A percentile compares a stretch with the other conserved stretches of the same genome.
These are phyloP conservation scores for Sinocyclocheilus anshuiensis DNA, from an alignment of 2,113 vertebrate species.

Conservation along the genomic window DNA sequence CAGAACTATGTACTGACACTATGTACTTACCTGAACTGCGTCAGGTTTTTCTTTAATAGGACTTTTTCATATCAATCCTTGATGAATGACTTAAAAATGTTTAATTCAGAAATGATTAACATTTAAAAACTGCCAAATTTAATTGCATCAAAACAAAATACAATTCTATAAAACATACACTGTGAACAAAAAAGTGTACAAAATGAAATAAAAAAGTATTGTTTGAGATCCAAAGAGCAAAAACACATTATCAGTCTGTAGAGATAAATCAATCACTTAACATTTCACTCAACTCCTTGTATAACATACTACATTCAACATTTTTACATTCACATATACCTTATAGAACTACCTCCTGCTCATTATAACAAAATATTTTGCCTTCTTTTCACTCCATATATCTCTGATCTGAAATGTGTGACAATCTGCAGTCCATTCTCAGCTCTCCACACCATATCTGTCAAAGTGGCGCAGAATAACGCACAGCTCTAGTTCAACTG, in stretches of 20 bases:
- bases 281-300: not conserved
- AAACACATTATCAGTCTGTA: not conserved
- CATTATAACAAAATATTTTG: slow-evolving; percentile 11
- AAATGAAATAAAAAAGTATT: not conserved
- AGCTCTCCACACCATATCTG: slow-evolving; percentile 86
- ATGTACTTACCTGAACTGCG: not conserved
- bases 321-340: not conserved
- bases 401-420: not conserved
- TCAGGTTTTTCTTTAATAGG: not conserved
- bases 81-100: not conserved
- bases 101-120: too few relatives aligned
- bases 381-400: not conserved
- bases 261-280: not conserved
- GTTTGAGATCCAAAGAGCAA: not conserved
- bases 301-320: not conserved
- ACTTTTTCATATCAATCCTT: not conserved
- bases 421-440: slow-evolving; percentile 25
- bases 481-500: slow-evolving; percentile 82
- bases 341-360: not conserved
- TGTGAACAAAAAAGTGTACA: slow-evolving; percentile 26
- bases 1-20: not conserved
- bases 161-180: slow-evolving; percentile 14
- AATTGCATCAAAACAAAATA: slow-evolving; percentile 25
- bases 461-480: slow-evolving; percentile 85
- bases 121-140: not conserved